Percentiles rank a stretch among this genome's conserved stretches.
phyloP scores from a whole-genome alignment of 53 echinoderm and acorn worm genomes.

The Holothuria leucospilota region DNA sequence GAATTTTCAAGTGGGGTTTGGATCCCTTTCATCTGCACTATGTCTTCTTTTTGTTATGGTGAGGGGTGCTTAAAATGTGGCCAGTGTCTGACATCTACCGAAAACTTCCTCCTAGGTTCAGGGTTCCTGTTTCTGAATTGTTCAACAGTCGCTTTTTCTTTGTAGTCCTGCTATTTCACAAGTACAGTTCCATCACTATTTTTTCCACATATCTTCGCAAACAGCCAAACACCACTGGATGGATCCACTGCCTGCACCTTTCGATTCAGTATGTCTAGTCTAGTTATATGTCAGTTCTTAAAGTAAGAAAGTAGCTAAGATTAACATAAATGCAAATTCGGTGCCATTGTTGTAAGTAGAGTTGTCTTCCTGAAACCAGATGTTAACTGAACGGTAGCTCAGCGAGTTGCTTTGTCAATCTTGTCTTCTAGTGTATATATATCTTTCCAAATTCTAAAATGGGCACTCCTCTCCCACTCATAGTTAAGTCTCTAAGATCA shows the following conservation, averaged over 20 bases:
- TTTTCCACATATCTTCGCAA: background rate
- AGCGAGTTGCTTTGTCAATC: too few species aligned
- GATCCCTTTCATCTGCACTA: too few species aligned
- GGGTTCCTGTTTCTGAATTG: background rate
- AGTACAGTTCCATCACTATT: background rate
- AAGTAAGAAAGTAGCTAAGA: background rate
- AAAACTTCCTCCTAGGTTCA: background rate
- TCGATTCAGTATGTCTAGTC: too few species aligned
- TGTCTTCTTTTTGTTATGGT: background rate
- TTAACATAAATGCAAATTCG: too few species aligned
- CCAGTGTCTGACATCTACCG: background rate
- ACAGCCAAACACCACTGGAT: background rate
- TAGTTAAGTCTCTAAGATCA: too few species aligned
- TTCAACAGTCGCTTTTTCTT: background rate
- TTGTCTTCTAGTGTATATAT: too few species aligned
- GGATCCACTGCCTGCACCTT: background rate
- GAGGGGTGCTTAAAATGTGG: background rate
- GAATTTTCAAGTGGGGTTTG: too few species aligned
- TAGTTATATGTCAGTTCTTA: background rate
- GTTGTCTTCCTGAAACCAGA: too few species aligned
- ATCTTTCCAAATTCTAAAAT: too few species aligned
- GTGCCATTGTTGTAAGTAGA: too few species aligned
- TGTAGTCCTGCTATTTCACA: conserved; percentile 14
- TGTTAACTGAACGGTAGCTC: too few species aligned
- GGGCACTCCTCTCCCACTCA: too few species aligned